phyloP scores from a whole-genome alignment of 2,113 vertebrate species.

The Crypturellus undulatus region DNA sequence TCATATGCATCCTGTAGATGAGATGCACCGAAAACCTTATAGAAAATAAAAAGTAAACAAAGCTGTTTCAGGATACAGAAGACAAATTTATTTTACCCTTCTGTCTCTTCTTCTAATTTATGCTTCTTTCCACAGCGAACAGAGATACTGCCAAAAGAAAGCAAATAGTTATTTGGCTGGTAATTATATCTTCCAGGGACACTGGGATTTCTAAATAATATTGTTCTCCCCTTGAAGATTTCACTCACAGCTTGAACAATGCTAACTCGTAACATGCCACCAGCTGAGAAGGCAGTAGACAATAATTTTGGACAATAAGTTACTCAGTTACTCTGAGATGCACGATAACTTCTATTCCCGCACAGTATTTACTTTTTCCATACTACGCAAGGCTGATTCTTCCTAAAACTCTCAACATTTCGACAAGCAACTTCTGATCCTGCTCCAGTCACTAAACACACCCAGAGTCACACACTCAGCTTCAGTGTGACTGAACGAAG shows the following conservation, averaged over 20 bases:
- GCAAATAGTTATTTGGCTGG: not conserved
- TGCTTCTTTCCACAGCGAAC: constrained; percentile 75
- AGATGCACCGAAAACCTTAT: not conserved
- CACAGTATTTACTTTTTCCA: not conserved
- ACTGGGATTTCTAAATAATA: not conserved
- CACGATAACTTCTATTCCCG: not conserved
- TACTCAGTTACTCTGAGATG: not conserved
- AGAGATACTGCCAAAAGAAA: constrained; percentile 56
- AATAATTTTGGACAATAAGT: not conserved
- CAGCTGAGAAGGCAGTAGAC: not conserved
- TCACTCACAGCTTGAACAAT: not conserved
- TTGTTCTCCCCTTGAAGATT: not conserved
- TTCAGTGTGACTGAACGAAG: not conserved
- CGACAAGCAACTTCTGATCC: not conserved
- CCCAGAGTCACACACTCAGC: not conserved
- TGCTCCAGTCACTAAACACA: not conserved
- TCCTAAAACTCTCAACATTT: not conserved
- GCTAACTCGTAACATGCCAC: not conserved
- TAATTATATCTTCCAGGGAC: not conserved
- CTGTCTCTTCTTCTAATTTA: constrained; percentile 74
- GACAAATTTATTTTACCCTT: constrained; percentile 75
- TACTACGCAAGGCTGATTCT: not conserved
- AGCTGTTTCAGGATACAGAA: not conserved
- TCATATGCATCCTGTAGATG: not conserved
- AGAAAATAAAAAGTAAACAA: not conserved